Evolutionary conservation across 2,888 invertebrate species (phyloP).

Genomic region (Xylota segnis): DNA sequence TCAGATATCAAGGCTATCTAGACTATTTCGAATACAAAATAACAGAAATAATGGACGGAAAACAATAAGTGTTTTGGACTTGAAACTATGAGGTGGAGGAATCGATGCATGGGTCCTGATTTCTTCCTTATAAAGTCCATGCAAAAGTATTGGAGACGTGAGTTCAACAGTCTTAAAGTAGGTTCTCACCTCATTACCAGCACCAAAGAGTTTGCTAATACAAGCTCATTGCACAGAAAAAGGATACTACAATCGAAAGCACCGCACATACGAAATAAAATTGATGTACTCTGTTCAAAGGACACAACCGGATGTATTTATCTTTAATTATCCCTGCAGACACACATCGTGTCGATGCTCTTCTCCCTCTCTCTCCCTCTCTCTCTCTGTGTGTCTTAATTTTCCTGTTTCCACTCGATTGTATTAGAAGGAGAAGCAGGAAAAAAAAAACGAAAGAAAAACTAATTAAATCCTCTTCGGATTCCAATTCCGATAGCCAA

Average conservation of each 20-base stretch:
- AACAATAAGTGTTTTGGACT: no score
- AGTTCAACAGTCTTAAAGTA: not conserved
- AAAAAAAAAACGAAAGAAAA: slow-evolving; percentile 79
- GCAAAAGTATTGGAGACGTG: not conserved
- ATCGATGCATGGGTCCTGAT: no score
- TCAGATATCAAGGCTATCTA: no score
- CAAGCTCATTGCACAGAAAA: no score
- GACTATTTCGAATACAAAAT: no score
- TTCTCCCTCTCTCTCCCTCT: no score
- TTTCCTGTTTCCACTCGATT: slow-evolving; percentile 29
- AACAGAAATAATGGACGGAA: no score
- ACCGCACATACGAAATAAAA: not conserved
- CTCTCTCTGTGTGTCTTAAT: not conserved
- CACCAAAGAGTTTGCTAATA: not conserved
- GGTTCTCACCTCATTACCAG: not conserved
- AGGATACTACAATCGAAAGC: not conserved
- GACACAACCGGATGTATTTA: slow-evolving; percentile 65
- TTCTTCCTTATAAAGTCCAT: no score
- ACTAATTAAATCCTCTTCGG: slow-evolving; percentile 83
- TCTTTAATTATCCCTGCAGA: slow-evolving; percentile 69
- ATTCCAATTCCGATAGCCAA: slow-evolving; percentile 62
- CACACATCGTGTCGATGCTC: no score
- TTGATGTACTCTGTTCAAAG: not conserved
- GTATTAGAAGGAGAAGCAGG: not conserved
- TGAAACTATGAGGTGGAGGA: no score